Evolutionary conservation across 2,113 vertebrate genomes (phyloP).

Genomic region (Nestor notabilis): DNA sequence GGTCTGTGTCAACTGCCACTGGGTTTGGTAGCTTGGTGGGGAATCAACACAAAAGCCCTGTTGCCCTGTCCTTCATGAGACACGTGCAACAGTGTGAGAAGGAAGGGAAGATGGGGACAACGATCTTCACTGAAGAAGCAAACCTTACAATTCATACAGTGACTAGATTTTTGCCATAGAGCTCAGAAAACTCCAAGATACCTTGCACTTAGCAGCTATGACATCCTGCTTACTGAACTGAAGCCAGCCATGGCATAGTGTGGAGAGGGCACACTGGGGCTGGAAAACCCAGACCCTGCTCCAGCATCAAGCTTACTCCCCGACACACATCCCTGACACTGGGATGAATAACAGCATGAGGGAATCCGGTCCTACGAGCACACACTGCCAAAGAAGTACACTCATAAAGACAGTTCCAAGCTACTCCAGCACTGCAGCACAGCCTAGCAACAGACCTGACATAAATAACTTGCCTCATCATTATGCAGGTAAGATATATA

Average conservation of each 20-base stretch:
- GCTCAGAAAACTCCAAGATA: background rate
- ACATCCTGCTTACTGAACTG: background rate
- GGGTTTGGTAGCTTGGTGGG: background rate
- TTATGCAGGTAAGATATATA: slow-evolving; percentile 13
- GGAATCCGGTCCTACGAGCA: rapidly evolving
- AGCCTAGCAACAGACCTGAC: slow-evolving; percentile 37
- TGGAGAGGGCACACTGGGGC: rapidly evolving
- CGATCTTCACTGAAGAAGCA: rapidly evolving
- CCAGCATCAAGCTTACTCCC: background rate
- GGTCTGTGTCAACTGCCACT: rapidly evolving
- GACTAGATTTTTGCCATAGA: background rate
- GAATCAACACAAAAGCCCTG: background rate
- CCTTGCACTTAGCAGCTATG: rapidly evolving
- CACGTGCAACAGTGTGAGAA: rapidly evolving
- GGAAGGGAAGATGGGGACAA: background rate
- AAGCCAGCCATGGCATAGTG: background rate
- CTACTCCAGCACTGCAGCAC: background rate
- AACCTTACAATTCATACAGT: background rate
- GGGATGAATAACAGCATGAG: rapidly evolving
- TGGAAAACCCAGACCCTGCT: background rate
- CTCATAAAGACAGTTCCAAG: background rate
- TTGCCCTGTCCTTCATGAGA: rapidly evolving
- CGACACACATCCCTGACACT: rapidly evolving
- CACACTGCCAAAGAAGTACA: rapidly evolving
- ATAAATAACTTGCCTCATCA: slow-evolving; percentile 44